Evolutionary conservation across 2,888 invertebrate genomes (phyloP).

Genomic region (Rotaria macrura): DNA sequence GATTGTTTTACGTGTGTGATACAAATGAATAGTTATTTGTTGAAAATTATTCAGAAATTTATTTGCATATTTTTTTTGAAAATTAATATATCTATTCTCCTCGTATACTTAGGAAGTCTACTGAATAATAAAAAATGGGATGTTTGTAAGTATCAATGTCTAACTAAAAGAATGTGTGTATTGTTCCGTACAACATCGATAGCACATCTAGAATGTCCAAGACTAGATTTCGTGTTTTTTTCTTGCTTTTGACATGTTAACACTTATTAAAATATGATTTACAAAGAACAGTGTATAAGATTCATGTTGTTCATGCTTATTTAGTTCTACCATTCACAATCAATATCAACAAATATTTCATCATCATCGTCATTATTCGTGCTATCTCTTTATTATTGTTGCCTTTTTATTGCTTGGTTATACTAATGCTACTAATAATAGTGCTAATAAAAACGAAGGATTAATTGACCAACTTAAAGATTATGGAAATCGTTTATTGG

Average conservation of each 20-base stretch:
- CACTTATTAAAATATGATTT: not conserved
- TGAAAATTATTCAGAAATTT: no score
- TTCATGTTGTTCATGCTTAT: not conserved
- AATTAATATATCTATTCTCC: not conserved
- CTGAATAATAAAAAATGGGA: not conserved
- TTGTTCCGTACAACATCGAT: not conserved
- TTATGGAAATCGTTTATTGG: not conserved
- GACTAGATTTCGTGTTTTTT: not conserved
- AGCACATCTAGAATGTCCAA: not conserved
- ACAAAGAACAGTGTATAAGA: not conserved
- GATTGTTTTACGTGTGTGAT: no score
- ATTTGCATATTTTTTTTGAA: no score
- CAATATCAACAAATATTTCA: not conserved
- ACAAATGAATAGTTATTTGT: no score
- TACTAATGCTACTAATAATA: not conserved
- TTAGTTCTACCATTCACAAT: not conserved
- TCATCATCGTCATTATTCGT: not conserved
- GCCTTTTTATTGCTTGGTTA: not conserved
- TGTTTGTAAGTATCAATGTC: not conserved
- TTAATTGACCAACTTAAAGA: not conserved
- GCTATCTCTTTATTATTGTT: not conserved
- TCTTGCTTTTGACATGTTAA: not conserved
- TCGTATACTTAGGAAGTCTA: not conserved
- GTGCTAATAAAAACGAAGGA: not conserved
- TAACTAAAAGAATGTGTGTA: not conserved